Evolutionary conservation across 1,140 invertebrate species (phyloP), one percentile per base, ranked within the genome.

Genomic region (Atopsyche davidsoni): DNA sequence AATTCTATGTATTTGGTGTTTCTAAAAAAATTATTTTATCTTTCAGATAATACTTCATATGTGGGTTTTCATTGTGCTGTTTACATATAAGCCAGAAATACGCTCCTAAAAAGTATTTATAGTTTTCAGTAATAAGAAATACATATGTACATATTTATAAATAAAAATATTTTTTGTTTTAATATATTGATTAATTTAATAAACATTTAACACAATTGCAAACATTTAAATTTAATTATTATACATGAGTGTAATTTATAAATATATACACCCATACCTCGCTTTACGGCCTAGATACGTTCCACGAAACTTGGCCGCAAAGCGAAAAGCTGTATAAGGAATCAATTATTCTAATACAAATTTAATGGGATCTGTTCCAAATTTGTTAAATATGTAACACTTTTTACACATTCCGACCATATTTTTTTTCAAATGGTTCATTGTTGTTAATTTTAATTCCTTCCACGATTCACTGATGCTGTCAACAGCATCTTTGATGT

Each of bases 11-110:
- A 9, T 4, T 9, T 4, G 14, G 14, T 36, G 9, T 36, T 4
- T 9, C 14, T 9, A 9, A 42, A 24, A 7, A 44, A 6, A 17
- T 31, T 31, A 44, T 41, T 25, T 43, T 51, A 28, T 17, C 19
- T 58, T 58, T 28, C 52, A 58, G 56, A 49, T 52, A 9, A 51
- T 58, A 23, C 48, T 58, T 13, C 56, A 58, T 35, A 41, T 58
- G 13, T 58, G 56, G 56, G 56, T 58, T 2, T 25, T 58, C 4
- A 19, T 58, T 40, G 56, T 58, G 2, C 35, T 58, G 28, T 51
- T 52, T 35, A 58, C 56, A 22, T 58, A 58, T 22, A 54, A 47
- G 4, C 56, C 56, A 22, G 51, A 46, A 40, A 35, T 53, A 16
- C 51, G 46, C 18, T 10, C 9, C n/a, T 28, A 7, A n/a, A 28